phyloP scores from a whole-genome alignment of 2,797 vertebrate species.

The Sylvilagus floridanus region DNA sequence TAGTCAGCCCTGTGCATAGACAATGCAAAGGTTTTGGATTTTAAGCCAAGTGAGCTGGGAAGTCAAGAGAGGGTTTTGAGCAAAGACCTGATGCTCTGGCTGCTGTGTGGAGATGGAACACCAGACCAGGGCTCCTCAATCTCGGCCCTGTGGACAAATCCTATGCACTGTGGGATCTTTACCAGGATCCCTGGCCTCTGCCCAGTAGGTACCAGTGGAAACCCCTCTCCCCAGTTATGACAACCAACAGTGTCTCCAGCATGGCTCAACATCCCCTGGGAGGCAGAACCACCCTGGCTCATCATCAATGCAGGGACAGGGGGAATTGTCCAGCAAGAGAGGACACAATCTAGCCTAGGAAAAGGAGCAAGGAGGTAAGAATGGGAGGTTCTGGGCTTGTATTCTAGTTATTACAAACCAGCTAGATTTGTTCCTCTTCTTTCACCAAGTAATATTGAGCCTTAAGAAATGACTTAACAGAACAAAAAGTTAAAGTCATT shows the following conservation, averaged over 20 bases:
- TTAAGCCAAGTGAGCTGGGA: not conserved
- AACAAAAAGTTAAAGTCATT: not conserved
- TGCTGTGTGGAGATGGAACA: accelerated
- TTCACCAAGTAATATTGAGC: not conserved
- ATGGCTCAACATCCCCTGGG: not conserved
- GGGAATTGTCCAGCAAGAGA: accelerated
- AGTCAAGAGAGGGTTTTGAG: not conserved
- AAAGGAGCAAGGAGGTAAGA: accelerated
- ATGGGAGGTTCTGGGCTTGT: not conserved
- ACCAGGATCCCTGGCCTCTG: no score
- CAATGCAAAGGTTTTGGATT: not conserved
- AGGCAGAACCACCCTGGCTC: not conserved
- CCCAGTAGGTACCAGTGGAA: no score
- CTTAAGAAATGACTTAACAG: not conserved
- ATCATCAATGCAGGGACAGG: accelerated
- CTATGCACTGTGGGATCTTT: not conserved
- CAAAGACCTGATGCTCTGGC: not conserved
- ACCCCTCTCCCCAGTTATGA: no score
- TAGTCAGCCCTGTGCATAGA: not conserved
- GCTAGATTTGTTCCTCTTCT: not conserved
- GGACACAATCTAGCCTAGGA: not conserved
- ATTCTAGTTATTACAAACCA: not conserved
- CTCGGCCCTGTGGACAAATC: not conserved
- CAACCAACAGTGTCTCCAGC: no score
- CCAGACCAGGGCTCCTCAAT: not conserved